Evolutionary conservation across 2,113 vertebrate genomes (phyloP).

Genomic region (Callospermophilus lateralis): DNA sequence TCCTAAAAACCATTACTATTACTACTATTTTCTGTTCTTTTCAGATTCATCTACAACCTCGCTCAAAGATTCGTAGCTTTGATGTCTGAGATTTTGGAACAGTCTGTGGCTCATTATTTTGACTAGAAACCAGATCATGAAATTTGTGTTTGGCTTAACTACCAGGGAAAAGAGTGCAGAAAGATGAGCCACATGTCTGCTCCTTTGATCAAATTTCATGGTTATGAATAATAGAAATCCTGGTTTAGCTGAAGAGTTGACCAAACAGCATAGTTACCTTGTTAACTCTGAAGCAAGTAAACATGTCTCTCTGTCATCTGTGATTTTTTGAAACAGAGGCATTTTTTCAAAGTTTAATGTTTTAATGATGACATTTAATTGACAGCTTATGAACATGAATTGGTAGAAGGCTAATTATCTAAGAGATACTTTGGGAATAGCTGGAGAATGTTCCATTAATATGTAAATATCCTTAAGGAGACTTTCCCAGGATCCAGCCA

Average conservation of each 20-base stretch:
- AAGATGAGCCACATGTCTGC: constrained; percentile 71
- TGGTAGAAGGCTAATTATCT: constrained; percentile 58
- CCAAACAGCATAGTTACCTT: constrained; percentile 28
- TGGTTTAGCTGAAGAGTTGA: constrained; percentile 62
- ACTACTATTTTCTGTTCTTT: constrained; percentile 66
- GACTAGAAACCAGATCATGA: constrained; percentile 81
- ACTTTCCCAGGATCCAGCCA: not conserved
- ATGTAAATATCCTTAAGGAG: not conserved
- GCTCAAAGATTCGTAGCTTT: constrained; percentile 61
- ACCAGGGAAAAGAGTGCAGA: constrained; percentile 76
- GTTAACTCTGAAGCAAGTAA: constrained; percentile 49
- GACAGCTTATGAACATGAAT: constrained; percentile 1
- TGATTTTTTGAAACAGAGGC: constrained; percentile 13
- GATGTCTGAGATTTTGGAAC: constrained; percentile 58
- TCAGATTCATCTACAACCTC: constrained; percentile 46
- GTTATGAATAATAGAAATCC: constrained; percentile 70
- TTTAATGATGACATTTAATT: not conserved
- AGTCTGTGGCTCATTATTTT: constrained; percentile 48
- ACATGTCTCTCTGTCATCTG: not conserved
- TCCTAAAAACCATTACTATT: constrained; percentile 33
- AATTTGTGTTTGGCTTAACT: constrained; percentile 84
- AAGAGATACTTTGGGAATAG: not conserved
- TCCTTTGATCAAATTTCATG: constrained; percentile 76
- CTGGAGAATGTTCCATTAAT: constrained; percentile 16
- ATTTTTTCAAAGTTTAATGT: not conserved